Base-by-base conservation (phyloP, 2,113 vertebrate genomes). In the Accipiter virgatus region DNA sequence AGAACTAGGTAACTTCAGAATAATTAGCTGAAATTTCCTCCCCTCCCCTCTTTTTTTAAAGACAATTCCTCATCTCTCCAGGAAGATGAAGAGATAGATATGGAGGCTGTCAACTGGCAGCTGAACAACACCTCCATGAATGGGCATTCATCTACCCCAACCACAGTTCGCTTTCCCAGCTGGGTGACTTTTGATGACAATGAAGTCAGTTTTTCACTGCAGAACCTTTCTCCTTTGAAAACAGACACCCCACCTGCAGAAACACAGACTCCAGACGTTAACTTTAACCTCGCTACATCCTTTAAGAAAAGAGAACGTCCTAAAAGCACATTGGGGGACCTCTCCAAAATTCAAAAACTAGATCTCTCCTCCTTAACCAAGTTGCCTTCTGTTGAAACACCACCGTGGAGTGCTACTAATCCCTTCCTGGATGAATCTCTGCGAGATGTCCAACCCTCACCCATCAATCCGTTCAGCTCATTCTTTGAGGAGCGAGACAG, bases 131-230 rank as follows among this genome's bases (percentile, higher is more conserved):
- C 97, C 56, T 96, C 98, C 34, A 38, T 98, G 91, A 99, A 98
- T 50, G 98, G 98, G 56, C 98, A 98, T 81, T 90, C 95, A 22
- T 92, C 96, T 38, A 95, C 94, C 16, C 95, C 97, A 72, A 98
- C 98, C 56, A 93, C 98, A 48, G 95, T 97, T 82, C 98, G 97
- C 50, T 99, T 99, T 80, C 98, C 98, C 70, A 99, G 98, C 95
- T 99, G 99, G 99, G 99, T 99, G 78, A 99, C 99, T 86, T 99
- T 99, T 95, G 99, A 99, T 70, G 99, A 99, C 91, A 98, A 99
- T 91, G 98, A 98, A 86, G 91, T 98, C 80, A 90, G 55, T 71
- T 95, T 95, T 95, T 89, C 93, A 79, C 93, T 95, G 1, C 93
- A 96, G n/a, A 85, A 94, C 89, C 89, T 97, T 36, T 97, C 98